Evolutionary conservation across 1,140 invertebrate species (phyloP).

Genomic region (Aphidius ervi): DNA sequence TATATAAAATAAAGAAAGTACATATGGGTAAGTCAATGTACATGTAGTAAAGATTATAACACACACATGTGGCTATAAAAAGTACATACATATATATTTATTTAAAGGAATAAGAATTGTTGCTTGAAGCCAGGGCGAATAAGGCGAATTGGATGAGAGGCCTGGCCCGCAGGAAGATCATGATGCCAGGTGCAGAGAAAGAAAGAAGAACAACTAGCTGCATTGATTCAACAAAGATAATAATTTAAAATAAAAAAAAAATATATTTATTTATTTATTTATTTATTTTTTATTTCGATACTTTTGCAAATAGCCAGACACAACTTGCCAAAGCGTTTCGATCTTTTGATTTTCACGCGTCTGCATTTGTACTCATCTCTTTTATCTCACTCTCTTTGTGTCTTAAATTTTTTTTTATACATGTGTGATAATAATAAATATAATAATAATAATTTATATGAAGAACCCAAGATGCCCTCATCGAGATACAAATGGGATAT

Average conservation of each 20-base stretch:
- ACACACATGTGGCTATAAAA: too few relatives aligned
- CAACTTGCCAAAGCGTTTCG: neutral
- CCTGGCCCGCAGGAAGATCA: constrained; percentile 37
- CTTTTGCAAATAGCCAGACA: constrained; percentile 16
- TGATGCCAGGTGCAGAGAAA: constrained; percentile 45
- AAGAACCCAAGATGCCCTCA: constrained; percentile 49
- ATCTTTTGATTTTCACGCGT: neutral
- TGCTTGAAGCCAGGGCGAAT: neutral
- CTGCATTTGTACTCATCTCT: constrained; percentile 1
- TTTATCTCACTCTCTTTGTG: neutral
- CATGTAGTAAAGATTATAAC: too few relatives aligned
- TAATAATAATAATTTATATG: constrained; percentile 19
- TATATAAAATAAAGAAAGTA: too few relatives aligned
- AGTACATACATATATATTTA: too few relatives aligned
- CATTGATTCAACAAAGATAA: constrained; percentile 25
- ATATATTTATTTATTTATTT: neutral
- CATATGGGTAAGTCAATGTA: too few relatives aligned
- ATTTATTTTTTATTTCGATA: constrained; percentile 7
- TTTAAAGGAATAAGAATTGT: too few relatives aligned
- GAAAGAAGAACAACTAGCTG: neutral
- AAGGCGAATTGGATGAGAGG: constrained; percentile 16
- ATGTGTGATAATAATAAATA: constrained; percentile 5
- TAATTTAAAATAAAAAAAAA: too few relatives aligned
- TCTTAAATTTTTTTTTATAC: constrained; percentile 8
- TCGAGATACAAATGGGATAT: constrained; percentile 46